These are phyloP conservation scores for Podargus strigoides DNA, from an alignment of 2,797 vertebrate genomes.

Conservation along the genomic window DNA sequence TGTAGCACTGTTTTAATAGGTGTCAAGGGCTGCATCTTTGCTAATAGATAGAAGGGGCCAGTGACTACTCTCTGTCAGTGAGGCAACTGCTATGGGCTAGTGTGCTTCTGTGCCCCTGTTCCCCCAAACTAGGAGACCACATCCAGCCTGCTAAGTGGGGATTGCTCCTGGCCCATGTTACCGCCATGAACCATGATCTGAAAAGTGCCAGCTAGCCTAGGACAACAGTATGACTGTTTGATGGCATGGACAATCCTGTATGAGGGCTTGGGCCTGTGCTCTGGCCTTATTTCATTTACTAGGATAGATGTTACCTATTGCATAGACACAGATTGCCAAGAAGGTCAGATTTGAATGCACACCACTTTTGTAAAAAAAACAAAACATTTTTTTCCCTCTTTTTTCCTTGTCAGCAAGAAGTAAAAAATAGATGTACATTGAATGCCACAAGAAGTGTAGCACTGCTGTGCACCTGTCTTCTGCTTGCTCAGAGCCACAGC, in stretches of 20 bases:
- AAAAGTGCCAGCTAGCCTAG: background rate
- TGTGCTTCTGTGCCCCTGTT: fast-evolving
- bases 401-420: background rate
- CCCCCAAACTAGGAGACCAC: background rate
- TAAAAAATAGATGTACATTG: fast-evolving
- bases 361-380: background rate
- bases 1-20: background rate
- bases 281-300: background rate
- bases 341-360: background rate
- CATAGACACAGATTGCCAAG: background rate
- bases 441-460: background rate
- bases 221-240: background rate
- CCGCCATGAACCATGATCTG: fast-evolving
- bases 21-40: background rate
- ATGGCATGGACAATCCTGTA: fast-evolving
- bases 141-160: background rate
- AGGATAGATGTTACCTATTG: background rate
- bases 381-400: background rate
- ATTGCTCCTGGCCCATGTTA: background rate
- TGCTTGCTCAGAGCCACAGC: background rate
- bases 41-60: background rate
- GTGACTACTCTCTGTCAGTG: background rate
- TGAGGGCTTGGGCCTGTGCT: background rate
- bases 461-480: fast-evolving
- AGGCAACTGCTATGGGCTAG: background rate